phyloP scores from a whole-genome alignment of 1,140 invertebrate species.

The Anastrepha obliqua region DNA sequence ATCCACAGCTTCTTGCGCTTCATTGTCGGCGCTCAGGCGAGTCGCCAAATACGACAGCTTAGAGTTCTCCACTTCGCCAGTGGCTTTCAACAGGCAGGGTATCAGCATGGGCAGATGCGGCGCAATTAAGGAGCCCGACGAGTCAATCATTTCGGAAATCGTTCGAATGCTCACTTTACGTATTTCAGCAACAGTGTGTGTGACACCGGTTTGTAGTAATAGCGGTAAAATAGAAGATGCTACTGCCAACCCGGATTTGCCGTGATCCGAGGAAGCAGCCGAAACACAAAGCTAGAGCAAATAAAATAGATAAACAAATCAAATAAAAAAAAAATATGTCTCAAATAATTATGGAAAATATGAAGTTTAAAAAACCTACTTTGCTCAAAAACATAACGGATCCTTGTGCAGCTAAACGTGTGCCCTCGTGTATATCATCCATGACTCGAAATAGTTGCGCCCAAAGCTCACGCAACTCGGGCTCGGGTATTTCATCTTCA shows the following conservation, averaged over 20 bases:
- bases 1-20: constrained; percentile 84
- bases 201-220: constrained; percentile 86
- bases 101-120: constrained; percentile 88
- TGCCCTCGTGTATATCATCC: constrained; percentile 95
- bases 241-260: constrained; percentile 86
- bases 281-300: constrained; percentile 82
- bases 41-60: constrained; percentile 88
- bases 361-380: constrained; percentile 75
- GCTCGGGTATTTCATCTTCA: constrained; percentile 68
- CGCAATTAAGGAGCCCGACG: constrained; percentile 85
- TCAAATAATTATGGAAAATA: background rate
- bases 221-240: constrained; percentile 86
- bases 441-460: constrained; percentile 89
- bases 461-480: constrained; percentile 85
- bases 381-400: constrained; percentile 87
- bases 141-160: constrained; percentile 87
- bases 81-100: constrained; percentile 87
- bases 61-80: constrained; percentile 88
- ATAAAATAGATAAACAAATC: constrained; percentile 24
- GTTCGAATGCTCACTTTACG: constrained; percentile 88
- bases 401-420: constrained; percentile 85
- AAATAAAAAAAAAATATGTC: constrained; percentile 4
- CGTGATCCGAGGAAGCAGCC: constrained; percentile 84
- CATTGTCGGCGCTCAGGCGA: constrained; percentile 79
- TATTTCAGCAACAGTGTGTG: constrained; percentile 86